Evolutionary conservation across 2,113 vertebrate genomes (phyloP), one percentile per base, ranked within the genome.

Genomic region (Catharus minimus): DNA sequence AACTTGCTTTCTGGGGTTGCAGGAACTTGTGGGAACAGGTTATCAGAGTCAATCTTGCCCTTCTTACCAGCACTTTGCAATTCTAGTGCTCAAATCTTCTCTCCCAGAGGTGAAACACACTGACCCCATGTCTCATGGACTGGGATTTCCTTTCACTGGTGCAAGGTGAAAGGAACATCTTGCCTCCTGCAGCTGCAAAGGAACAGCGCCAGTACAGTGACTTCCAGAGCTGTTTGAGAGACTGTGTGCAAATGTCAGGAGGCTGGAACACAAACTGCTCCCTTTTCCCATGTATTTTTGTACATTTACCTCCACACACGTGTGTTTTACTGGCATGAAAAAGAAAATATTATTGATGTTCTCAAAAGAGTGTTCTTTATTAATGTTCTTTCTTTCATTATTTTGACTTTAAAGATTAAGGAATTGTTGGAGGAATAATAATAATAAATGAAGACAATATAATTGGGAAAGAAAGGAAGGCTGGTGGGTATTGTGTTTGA

Each of bases 141-240:
- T 68, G 82, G 64, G 88, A 80, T 88, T 94, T 82, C 55, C 73
- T 80, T 74, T 47, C 39, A 72, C 69, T 76, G 66, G n/a, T 64
- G 62, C 39, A 65, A 90, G 53, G 77, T 90, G 53, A 86, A 93
- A 92, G 65, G 82, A 90, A 95, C 95, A 81, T 73, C 82, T 91
- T 93, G 84, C 72, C 85, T 95, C 43, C 86, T 84, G 85, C 89
- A 94, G 88, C 86, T 92, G 85, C 78, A 74, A 23, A 80, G 72
- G 90, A 97, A 60, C 17, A n/a, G 61, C 90, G 66, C 89, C 93
- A 96, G 66, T 5, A 38, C 66, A 89, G n/a, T 67, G 77, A 65
- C 50, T 95, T 93, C 46, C 49, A 78, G 60, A 86, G 28, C 76
- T 81, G 20, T 71, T 69, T 62, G n/a, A 73, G 76, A 87, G 58